Percentiles rank a stretch among this genome's conserved stretches.
phyloP scores from a whole-genome alignment of 2,888 invertebrate genomes.

The Capitulum mitella region DNA sequence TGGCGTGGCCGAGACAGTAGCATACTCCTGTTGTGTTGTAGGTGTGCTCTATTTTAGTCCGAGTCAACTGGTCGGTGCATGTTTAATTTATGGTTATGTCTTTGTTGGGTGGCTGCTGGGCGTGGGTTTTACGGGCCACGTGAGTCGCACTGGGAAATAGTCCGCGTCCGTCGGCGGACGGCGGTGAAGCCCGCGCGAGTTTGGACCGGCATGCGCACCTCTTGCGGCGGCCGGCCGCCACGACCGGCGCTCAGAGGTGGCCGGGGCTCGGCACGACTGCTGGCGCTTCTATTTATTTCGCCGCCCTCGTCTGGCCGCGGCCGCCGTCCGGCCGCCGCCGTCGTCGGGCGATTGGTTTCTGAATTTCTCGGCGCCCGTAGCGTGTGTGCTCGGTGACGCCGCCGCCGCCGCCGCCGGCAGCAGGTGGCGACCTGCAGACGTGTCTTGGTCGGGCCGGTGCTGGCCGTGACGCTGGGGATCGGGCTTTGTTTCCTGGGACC shows the following conservation, averaged over 20 bases:
- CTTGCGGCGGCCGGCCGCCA: neutral
- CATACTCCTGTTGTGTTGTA: neutral
- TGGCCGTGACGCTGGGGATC: neutral
- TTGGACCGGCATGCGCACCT: neutral
- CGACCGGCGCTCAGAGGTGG: neutral
- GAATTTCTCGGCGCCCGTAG: neutral
- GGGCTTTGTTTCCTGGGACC: neutral
- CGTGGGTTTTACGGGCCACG: slow-evolving; percentile 5
- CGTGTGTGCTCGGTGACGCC: neutral
- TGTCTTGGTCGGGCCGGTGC: neutral
- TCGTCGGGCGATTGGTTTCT: neutral
- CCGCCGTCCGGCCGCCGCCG: neutral
- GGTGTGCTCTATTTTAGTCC: neutral
- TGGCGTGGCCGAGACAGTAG: neutral
- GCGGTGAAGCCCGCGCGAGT: slow-evolving; percentile 1
- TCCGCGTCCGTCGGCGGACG: neutral
- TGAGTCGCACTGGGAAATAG: neutral
- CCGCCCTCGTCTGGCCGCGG: neutral
- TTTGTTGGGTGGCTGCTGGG: slow-evolving; percentile 9
- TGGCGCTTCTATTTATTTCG: neutral
- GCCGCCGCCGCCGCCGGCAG: too few species aligned
- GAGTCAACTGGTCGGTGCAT: slow-evolving; percentile 20
- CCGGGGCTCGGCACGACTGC: neutral
- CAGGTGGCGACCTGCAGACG: neutral
- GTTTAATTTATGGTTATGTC: slow-evolving; percentile 24